Evolutionary conservation across 2,888 invertebrate genomes (phyloP), one percentile per base, ranked within the genome.

Genomic region (Osedax frankpressi): DNA sequence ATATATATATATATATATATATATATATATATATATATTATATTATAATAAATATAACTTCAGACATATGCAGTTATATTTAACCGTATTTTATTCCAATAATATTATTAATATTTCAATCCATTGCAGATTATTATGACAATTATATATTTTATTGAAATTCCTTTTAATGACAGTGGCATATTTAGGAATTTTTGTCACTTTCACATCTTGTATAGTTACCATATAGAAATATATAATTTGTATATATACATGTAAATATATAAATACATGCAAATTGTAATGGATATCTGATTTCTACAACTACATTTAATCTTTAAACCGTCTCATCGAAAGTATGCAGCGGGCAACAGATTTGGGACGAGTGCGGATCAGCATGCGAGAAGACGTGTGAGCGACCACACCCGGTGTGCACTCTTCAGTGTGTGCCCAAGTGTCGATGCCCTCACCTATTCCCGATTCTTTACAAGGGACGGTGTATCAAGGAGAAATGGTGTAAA

Each of bases 401-500:
- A 28, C 69, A 69, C 30, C 69, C 69, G 69, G 69, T 69, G 69
- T 69, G 69, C 26, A 69, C 69, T 19, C 69, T 69, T 25, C 28
- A 26, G 69, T 69, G 69, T n/a, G 19, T 29, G 69, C 69, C 69
- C 6, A 27, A 30, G 11, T 69, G 69, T n/a, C 29, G 28, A 2
- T 69, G 69, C n/a, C 69, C 69, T n/a, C 25, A 26, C 30, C 28
- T 19, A 28, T 14, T 25, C 28, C 69, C 69, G 27, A 69, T 69
- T n/a, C 69, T 69, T n/a, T 69, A 69, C 29, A 69, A 69, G 24
- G 69, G 69, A 28, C 69, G 69, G 11, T 69, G 69, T 69, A 30
- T 69, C 29, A 69, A 69, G n/a, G 69, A 69, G 26, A n/a, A 19
- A 0, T 69, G 69, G 69, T 69, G 69, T 30, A 26, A 69, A 1